phyloP scores from a whole-genome alignment of 2,797 vertebrate species.

The Champsocephalus esox region DNA sequence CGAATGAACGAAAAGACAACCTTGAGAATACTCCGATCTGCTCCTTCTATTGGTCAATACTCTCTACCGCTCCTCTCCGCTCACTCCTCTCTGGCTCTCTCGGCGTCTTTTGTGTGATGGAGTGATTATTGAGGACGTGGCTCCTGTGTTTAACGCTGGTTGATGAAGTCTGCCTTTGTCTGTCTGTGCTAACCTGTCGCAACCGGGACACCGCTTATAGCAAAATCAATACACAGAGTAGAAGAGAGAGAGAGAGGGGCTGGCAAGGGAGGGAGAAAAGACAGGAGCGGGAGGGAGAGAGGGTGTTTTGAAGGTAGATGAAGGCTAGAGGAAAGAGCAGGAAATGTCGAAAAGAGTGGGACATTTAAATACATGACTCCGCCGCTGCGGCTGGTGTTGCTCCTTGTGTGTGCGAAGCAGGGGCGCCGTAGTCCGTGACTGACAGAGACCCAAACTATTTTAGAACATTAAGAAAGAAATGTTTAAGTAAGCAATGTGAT shows the following conservation, averaged over 20 bases:
- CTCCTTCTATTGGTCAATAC: constrained; percentile 50
- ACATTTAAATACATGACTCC: constrained; percentile 36
- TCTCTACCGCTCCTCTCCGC: constrained; percentile 35
- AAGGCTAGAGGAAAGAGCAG: constrained; percentile 47
- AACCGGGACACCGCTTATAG: constrained; percentile 87
- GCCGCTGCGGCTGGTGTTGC: neutral
- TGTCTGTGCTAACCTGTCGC: constrained; percentile 86
- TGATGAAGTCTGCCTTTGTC: constrained; percentile 89
- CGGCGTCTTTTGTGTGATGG: constrained; percentile 79
- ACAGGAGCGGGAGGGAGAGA: constrained; percentile 38
- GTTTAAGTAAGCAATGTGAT: too few relatives aligned
- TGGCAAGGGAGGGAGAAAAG: constrained; percentile 46
- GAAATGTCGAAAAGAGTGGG: constrained; percentile 34
- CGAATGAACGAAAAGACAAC: constrained; percentile 47
- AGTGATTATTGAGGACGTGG: constrained; percentile 86
- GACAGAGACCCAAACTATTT: too few relatives aligned
- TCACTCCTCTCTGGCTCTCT: constrained; percentile 44
- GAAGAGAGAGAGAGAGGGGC: constrained; percentile 46
- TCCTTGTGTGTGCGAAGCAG: neutral
- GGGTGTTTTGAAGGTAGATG: constrained; percentile 36
- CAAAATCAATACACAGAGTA: constrained; percentile 87
- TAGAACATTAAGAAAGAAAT: too few relatives aligned
- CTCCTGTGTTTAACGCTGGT: constrained; percentile 84
- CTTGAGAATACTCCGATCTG: constrained; percentile 42
- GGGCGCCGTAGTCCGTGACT: too few relatives aligned